Conservation (phyloP, 2,113 vertebrate species). For the Urocynchramus pylzowi region DNA sequence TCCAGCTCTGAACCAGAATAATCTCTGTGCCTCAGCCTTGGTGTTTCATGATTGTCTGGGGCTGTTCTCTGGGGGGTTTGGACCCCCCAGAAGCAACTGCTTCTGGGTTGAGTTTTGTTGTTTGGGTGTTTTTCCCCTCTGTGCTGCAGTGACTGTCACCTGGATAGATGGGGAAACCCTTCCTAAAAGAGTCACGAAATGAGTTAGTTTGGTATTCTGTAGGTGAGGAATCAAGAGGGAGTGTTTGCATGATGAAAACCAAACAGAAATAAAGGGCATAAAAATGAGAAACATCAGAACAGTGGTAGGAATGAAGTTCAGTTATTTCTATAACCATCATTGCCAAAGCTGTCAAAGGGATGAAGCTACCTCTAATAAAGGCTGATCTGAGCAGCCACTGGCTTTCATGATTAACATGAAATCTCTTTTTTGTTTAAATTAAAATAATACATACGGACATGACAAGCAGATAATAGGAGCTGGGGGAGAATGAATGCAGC, state of each 20-base stretch:
- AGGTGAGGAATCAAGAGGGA: neutral
- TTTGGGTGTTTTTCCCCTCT: neutral
- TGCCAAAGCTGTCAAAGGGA: conserved; percentile 1
- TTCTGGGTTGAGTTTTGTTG: neutral
- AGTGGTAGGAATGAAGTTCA: neutral
- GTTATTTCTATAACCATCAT: neutral
- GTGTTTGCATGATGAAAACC: neutral
- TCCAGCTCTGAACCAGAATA: neutral
- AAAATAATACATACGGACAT: neutral
- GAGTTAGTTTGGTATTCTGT: neutral
- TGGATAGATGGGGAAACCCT: neutral
- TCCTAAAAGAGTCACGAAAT: neutral
- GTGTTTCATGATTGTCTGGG: neutral
- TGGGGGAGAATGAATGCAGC: neutral
- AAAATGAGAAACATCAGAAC: conserved; percentile 5
- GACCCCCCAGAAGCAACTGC: neutral
- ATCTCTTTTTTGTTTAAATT: conserved; percentile 44
- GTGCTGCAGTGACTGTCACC: neutral
- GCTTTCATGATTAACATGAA: conserved; percentile 6
- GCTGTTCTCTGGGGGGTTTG: neutral
- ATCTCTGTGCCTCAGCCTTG: fast-evolving
- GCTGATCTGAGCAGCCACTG: neutral
- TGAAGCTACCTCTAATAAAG: neutral
- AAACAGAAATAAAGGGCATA: neutral
- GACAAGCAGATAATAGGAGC: conserved; percentile 18